Evolutionary conservation across 2,888 invertebrate genomes (phyloP).

Genomic region (Cheilosia vulpina): DNA sequence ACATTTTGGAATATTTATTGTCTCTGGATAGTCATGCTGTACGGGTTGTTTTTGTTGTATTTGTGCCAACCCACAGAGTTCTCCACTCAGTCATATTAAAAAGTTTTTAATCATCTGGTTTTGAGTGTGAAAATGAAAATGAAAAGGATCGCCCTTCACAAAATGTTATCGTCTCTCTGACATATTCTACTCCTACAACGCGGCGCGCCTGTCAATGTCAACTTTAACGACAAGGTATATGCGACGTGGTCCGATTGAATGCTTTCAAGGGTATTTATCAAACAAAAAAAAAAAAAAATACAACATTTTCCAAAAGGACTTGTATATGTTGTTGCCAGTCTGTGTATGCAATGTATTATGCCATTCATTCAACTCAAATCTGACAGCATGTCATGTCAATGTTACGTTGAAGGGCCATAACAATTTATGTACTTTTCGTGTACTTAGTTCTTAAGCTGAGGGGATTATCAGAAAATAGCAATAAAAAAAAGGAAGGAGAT

Average conservation of each 20-base stretch:
- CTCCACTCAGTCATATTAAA: slow-evolving; percentile 27
- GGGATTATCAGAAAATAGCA: slow-evolving; percentile 25
- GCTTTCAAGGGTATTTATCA: slow-evolving; percentile 43
- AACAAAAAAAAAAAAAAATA: slow-evolving; percentile 15
- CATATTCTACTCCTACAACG: background rate
- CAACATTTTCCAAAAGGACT: slow-evolving; percentile 12
- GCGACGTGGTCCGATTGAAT: slow-evolving; percentile 54
- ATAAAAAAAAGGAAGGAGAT: slow-evolving; percentile 2
- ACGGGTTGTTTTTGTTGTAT: slow-evolving; percentile 3
- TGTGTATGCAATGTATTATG: slow-evolving; percentile 38
- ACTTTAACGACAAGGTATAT: slow-evolving; percentile 44
- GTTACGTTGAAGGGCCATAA: slow-evolving; percentile 49
- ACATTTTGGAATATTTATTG: slow-evolving; percentile 70
- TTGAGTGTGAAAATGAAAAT: slow-evolving; percentile 58
- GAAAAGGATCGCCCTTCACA: slow-evolving; percentile 47
- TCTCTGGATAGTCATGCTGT: slow-evolving; percentile 50
- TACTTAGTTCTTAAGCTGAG: slow-evolving; percentile 53
- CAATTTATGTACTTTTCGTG: slow-evolving; percentile 61
- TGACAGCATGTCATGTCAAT: slow-evolving; percentile 70
- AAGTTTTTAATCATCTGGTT: slow-evolving; percentile 69
- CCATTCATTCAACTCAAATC: slow-evolving; percentile 64
- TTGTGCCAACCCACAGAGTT: background rate
- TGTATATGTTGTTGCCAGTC: slow-evolving; percentile 22
- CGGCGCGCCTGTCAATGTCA: slow-evolving; percentile 37
- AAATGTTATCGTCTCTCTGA: background rate